Base-by-base conservation (phyloP, 2,888 invertebrate genomes). In the Rhorus exstirpatorius region DNA sequence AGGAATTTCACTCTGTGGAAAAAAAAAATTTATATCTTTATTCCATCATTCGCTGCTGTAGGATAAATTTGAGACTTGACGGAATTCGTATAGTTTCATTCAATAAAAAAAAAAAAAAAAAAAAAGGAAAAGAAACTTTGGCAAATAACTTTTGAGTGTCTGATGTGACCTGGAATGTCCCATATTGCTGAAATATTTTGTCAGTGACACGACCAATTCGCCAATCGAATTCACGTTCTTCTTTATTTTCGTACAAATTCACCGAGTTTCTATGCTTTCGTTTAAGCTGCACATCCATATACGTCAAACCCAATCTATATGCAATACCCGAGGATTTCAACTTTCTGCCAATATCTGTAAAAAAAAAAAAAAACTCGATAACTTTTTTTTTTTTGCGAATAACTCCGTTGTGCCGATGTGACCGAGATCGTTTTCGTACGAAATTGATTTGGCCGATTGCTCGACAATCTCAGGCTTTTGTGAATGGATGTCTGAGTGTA, bases 391-490 rank as follows among this genome's bases (percentile, higher is more conserved):
- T n/a, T n/a, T n/a, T n/a, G n/a, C n/a, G n/a, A n/a, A n/a, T n/a
- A n/a, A n/a, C n/a, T n/a, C n/a, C n/a, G n/a, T n/a, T 46, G 60
- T 31, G 3, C 31, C 26, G 19, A 26, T 19, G 35, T 12, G 41
- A n/a, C 65, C 31, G 55, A 78, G 44, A 63, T 46, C 46, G 26
- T 77, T 80, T 61, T 10, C 51, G 51, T 44, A 17, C 41, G 55
- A 81, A 81, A 81, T 81, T 81, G 77, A 38, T 72, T 77, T 53
- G 41, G 58, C 35, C 51, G 60, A 74, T 53, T 68, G 67, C 67
- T 68, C 61, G 65, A 65, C 21, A 58, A 49, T 46, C 41, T 35
- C 12, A 14, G 31, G 14, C 1, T 21, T 49, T 55, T 49, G 26
- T 51, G 6, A 24, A 31, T 58, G 44, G 7, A 1, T 24, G 1